phyloP scores from a whole-genome alignment of 2,888 invertebrate genomes.

The Tupiocoris notatus region DNA sequence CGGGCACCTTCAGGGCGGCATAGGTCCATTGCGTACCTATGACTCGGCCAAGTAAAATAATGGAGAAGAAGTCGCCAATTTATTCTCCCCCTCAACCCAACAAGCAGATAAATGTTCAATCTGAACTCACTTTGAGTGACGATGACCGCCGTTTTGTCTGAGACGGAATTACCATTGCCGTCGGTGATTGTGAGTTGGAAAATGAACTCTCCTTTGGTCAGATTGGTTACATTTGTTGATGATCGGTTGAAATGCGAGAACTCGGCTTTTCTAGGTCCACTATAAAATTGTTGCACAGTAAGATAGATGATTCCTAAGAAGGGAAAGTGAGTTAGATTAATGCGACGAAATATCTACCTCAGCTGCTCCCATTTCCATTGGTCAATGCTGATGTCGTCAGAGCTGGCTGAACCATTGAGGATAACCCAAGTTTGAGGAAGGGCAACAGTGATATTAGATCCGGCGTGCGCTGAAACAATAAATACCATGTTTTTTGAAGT shows the following conservation, averaged over 20 bases:
- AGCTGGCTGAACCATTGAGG: conserved; percentile 77
- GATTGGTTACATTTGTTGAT: conserved; percentile 72
- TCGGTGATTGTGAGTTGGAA: conserved; percentile 80
- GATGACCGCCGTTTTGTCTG: conserved; percentile 69
- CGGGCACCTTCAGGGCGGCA: too few species aligned
- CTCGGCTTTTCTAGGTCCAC: conserved; percentile 59
- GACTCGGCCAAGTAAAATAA: too few species aligned
- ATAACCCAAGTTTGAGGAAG: conserved; percentile 78
- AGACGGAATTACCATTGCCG: conserved; percentile 78
- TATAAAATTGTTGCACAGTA: conserved; percentile 48
- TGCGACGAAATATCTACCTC: too few species aligned
- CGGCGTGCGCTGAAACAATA: conserved; percentile 58
- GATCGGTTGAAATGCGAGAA: conserved; percentile 61
- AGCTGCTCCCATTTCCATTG: conserved; percentile 82
- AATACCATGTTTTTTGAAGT: too few species aligned
- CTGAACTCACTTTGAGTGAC: conserved; percentile 79
- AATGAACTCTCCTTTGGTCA: conserved; percentile 81
- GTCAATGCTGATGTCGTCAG: conserved; percentile 79
- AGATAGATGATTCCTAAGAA: too few species aligned
- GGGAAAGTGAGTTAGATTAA: conserved; percentile 37
- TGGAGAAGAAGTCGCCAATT: too few species aligned
- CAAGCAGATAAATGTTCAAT: too few species aligned
- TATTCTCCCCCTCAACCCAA: too few species aligned
- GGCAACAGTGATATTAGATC: conserved; percentile 65
- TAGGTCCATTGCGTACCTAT: too few species aligned